These are phyloP conservation scores for Chauna torquata DNA, from an alignment of 2,113 vertebrate genomes.

Conservation along the genomic window DNA sequence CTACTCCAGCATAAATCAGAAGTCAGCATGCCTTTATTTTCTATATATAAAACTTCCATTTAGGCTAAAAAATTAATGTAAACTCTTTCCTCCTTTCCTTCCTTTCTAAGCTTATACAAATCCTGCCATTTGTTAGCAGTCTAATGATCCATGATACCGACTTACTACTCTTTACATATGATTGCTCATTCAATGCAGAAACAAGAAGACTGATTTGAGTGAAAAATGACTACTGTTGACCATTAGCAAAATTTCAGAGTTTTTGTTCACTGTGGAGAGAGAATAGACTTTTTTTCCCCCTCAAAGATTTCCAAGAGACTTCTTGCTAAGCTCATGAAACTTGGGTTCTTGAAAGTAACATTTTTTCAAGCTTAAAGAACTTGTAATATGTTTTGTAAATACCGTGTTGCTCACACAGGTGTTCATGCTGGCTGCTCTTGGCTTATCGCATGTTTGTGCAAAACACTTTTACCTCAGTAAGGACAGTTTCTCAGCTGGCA, in stretches of 20 bases:
- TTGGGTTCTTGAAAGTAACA: neutral
- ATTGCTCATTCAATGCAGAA: neutral
- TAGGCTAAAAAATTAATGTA: neutral
- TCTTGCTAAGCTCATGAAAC: neutral
- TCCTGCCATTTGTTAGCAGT: neutral
- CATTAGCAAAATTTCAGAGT: neutral
- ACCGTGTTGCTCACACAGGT: neutral
- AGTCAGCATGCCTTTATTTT: neutral
- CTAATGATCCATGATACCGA: neutral
- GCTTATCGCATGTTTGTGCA: neutral
- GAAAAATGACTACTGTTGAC: conserved; percentile 5
- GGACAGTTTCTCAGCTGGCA: neutral
- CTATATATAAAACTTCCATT: neutral
- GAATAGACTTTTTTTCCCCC: neutral
- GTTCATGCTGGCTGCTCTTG: neutral
- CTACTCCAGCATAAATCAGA: neutral
- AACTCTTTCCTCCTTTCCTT: neutral
- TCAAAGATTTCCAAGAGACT: neutral
- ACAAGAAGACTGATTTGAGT: neutral
- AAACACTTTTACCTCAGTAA: neutral
- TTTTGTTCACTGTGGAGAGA: neutral
- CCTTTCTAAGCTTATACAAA: neutral
- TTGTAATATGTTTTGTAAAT: neutral
- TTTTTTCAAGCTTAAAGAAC: neutral
- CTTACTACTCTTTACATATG: neutral